These are phyloP conservation scores for Ascaphus truei DNA, from an alignment of 2,113 vertebrate genomes.

Conservation along the genomic window DNA sequence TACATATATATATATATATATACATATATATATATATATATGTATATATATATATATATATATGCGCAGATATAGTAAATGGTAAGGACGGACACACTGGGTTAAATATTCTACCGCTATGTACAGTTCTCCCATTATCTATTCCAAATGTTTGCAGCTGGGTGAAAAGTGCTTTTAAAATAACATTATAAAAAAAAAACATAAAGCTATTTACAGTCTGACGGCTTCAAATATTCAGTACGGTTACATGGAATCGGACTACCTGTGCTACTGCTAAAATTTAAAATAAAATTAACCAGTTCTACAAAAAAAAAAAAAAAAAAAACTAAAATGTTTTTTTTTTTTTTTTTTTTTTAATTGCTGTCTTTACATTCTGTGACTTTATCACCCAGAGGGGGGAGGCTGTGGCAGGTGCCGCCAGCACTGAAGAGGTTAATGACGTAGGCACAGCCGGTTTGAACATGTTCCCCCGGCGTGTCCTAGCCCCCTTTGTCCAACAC, in stretches of 20 bases:
- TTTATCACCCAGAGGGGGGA: not conserved
- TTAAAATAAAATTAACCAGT: no score
- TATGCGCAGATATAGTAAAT: constrained; percentile 55
- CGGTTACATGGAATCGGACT: not conserved
- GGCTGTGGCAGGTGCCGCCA: no score
- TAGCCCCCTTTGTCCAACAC: not conserved
- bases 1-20: constrained; percentile 8
- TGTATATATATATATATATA: not conserved
- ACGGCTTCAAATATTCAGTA: not conserved
- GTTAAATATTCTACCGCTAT: constrained; percentile 78
- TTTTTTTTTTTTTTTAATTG: no score
- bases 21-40: constrained; percentile 21
- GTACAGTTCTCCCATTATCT: constrained; percentile 78
- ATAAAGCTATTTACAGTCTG: constrained; percentile 81
- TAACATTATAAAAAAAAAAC: constrained; percentile 65
- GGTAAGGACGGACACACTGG: constrained; percentile 70
- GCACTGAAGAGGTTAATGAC: not conserved
- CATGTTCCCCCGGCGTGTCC: not conserved
- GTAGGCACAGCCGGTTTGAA: not conserved
- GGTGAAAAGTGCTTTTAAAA: constrained; percentile 99
- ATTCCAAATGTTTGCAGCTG: constrained; percentile 64
- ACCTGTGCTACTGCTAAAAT: not conserved
- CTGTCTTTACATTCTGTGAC: constrained; percentile 21
- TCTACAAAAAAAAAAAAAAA: not conserved
- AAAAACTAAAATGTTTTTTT: no score